Base-by-base conservation (phyloP, 2,888 invertebrate genomes). In the Dolichomitus sp. region DNA sequence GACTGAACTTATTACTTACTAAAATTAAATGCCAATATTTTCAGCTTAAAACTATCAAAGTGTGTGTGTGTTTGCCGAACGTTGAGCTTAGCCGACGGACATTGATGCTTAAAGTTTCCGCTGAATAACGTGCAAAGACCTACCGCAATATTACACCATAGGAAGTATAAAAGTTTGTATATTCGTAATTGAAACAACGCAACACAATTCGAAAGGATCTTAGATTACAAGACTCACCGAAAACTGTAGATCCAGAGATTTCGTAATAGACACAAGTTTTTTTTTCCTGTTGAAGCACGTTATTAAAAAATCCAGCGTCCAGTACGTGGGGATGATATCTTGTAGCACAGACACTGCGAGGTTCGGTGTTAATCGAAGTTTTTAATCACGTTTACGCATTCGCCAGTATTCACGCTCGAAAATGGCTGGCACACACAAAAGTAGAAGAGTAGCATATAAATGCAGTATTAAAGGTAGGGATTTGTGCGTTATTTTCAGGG, bases 181-280 rank as follows among this genome's bases (percentile, higher is more conserved):
- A 12, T 42, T 14, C 14, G 3, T 12, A 2, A 0, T 42, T 4
- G 14, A 42, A 14, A 14, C 4, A 42, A 14, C 30, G 52, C 40
- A 7, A 12, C 5, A 37, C 9, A 23, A 48, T 14, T 37, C 9
- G 1, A 27, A 17, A 14, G 11, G 7, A 6, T 17, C 2, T 48
- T 7, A 3, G 17, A 52, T 30, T 11, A 27, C 48, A 27, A 48
- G 37, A 80, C 80, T 81, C 77, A 81, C 81, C 77, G 59, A 33
- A 37, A 61, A 42, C 14, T 33, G 76, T 59, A 40, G 80, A 69
- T 69, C 61, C 27, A 50, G n/a, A 40, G 4, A 48, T 12, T 27
- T 54, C 50, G 33, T 4, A 69, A 12, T 12, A 19, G 19, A 11
- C 48, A 19, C 61, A 2, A 40, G 23, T 57, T 5, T 72, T 11